A percentile compares a stretch with the other conserved stretches of the same genome.
phyloP scores from a whole-genome alignment of 1,140 invertebrate species.

The Agraylea sexmaculata region DNA sequence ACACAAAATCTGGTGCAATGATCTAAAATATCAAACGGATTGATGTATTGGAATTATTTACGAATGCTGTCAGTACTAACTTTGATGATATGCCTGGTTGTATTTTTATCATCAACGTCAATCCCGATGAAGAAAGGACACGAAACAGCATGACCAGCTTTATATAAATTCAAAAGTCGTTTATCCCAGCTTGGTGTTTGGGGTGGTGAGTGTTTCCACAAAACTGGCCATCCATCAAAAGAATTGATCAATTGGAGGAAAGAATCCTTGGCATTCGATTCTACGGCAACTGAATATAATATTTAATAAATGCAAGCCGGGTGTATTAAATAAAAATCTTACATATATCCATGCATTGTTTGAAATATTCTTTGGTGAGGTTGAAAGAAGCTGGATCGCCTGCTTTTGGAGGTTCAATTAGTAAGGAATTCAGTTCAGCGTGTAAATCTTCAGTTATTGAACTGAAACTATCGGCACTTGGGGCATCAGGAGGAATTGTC shows the following conservation, averaged over 20 bases:
- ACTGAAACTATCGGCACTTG: conserved; percentile 67
- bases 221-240: conserved; percentile 82
- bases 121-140: too few relatives aligned
- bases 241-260: conserved; percentile 55
- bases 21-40: conserved; percentile 45
- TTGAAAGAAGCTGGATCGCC: conserved; percentile 60
- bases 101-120: too few relatives aligned
- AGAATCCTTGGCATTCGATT: conserved; percentile 56
- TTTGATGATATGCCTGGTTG: too few relatives aligned
- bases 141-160: too few relatives aligned
- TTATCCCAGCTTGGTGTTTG: too few relatives aligned
- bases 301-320: neutral
- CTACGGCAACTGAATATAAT: conserved; percentile 50
- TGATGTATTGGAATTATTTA: neutral
- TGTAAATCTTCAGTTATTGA: conserved; percentile 66
- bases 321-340: conserved; percentile 31
- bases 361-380: conserved; percentile 65
- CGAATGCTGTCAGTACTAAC: too few relatives aligned
- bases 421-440: conserved; percentile 60
- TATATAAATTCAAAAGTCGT: too few relatives aligned
- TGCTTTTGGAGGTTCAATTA: conserved; percentile 52
- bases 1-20: conserved; percentile 81
- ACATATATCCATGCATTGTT: conserved; percentile 80
- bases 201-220: too few relatives aligned
- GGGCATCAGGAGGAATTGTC: conserved; percentile 69